phyloP scores from a whole-genome alignment of 35 echinoderm and acorn worm genomes.

The Acanthaster planci region DNA sequence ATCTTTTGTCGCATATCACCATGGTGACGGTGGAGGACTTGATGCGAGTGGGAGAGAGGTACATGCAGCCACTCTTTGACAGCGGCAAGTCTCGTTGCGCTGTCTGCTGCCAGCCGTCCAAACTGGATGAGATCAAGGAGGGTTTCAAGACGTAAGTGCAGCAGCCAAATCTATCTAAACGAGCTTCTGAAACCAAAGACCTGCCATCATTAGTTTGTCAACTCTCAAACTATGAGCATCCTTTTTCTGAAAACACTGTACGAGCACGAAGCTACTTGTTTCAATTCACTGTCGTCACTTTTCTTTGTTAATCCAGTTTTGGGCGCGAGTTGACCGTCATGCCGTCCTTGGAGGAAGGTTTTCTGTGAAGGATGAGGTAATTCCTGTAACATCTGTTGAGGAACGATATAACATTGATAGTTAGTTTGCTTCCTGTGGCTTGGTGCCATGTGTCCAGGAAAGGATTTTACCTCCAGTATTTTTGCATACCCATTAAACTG shows the following conservation, averaged over 20 bases:
- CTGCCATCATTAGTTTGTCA: too few species aligned
- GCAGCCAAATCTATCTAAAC: background rate
- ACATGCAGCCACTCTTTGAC: conserved; percentile 80
- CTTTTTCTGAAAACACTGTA: background rate
- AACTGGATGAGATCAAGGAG: conserved; percentile 89
- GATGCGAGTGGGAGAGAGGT: conserved; percentile 72
- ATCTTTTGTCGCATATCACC: conserved; percentile 62
- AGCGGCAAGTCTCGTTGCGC: conserved; percentile 64
- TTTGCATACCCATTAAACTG: too few species aligned
- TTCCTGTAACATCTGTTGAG: too few species aligned
- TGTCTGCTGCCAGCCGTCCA: conserved; percentile 83
- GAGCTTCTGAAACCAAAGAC: background rate
- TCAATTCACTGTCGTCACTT: conserved; percentile 10
- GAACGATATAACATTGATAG: too few species aligned
- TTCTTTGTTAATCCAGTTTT: conserved; percentile 40
- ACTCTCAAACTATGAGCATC: background rate
- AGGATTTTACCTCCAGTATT: too few species aligned
- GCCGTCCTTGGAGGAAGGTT: conserved; percentile 74
- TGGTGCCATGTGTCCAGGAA: too few species aligned
- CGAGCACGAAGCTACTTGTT: background rate
- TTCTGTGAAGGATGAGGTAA: conserved; percentile 27
- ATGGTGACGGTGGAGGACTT: conserved; percentile 80
- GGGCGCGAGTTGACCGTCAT: conserved; percentile 49
- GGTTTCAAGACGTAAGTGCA: conserved; percentile 80
- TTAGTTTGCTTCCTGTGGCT: too few species aligned